Evolutionary conservation across 2,797 vertebrate species (phyloP), one percentile per base, ranked within the genome.

Genomic region (Columba guinea): DNA sequence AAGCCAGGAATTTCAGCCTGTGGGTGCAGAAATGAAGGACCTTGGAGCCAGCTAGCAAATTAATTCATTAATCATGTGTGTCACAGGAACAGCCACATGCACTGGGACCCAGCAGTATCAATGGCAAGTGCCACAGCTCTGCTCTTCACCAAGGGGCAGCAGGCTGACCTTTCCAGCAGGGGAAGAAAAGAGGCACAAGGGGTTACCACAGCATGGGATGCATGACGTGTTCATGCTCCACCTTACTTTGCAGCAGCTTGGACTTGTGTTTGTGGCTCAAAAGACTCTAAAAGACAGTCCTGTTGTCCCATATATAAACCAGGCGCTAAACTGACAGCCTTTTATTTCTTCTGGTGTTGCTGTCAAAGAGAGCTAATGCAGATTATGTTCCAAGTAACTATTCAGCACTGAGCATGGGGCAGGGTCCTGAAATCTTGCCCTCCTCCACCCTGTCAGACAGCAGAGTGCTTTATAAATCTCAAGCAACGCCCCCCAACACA

Each of bases 201-300:
- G 32, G n/a, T 17, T 35, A 52, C 44, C 19, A 35, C 27, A 64
- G 67, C 63, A 21, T 2, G 16, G 34, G 51, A 41, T 11, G 16
- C 37, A 16, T 35, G 11, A 58, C 7, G 26, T 0, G 0, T 39
- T 59, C 34, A 9, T 10, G 23, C 41, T 67, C 49, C 26, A 19
- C 48, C n/a, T 68, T 26, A 11, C 55, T 22, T 64, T 11, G 46
- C 51, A 79, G 62, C 46, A 48, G 26, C 59, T 5, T 20, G 69
- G 64, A 35, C 22, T 20, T 60, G 13, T 24, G 39, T 26, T 55
- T 19, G 9, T 17, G 19, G 52, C 48, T 63, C 44, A 67, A 9
- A 26, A 26, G 37, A 5, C 11, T 39, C 55, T 37, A 28, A 46
- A 77, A 49, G 41, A 80, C 23, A 37, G 27, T 24, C 30, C 65